Percentiles rank a stretch among this genome's conserved stretches.
These are phyloP conservation scores for Philaethria dido DNA, from an alignment of 2,888 invertebrate genomes.

Conservation along the genomic window DNA sequence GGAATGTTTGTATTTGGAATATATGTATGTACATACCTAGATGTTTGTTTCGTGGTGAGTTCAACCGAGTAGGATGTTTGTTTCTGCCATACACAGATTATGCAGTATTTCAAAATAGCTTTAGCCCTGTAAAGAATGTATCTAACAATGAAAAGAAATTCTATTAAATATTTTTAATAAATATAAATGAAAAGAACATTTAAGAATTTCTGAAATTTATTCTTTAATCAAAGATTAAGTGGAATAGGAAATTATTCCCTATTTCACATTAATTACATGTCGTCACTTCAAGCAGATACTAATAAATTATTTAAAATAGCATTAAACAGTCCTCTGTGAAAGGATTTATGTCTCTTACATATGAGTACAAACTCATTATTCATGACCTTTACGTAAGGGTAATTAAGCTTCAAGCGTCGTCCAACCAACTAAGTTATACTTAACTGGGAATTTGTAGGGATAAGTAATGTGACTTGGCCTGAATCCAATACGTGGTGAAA, in stretches of 20 bases:
- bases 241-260: not conserved
- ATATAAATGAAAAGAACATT: no score
- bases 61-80: not conserved
- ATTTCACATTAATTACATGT: not conserved
- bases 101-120: not conserved
- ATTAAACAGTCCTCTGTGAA: slow-evolving; percentile 20
- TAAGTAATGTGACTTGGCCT: slow-evolving; percentile 33
- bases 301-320: slow-evolving; percentile 21
- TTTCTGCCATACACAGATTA: not conserved
- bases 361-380: slow-evolving; percentile 23
- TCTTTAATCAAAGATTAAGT: not conserved
- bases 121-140: no score
- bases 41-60: not conserved
- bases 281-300: slow-evolving; percentile 1
- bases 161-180: not conserved
- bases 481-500: slow-evolving; percentile 28
- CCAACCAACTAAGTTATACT: slow-evolving; percentile 32
- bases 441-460: slow-evolving; percentile 35
- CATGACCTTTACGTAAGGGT: slow-evolving; percentile 31
- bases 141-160: not conserved
- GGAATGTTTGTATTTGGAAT: slow-evolving; percentile 7
- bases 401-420: slow-evolving; percentile 32
- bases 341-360: slow-evolving; percentile 19
- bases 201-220: not conserved
- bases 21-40: not conserved